Evolutionary conservation across 64 coral and sea anemone species (phyloP).

Genomic region (Montipora cactus): DNA sequence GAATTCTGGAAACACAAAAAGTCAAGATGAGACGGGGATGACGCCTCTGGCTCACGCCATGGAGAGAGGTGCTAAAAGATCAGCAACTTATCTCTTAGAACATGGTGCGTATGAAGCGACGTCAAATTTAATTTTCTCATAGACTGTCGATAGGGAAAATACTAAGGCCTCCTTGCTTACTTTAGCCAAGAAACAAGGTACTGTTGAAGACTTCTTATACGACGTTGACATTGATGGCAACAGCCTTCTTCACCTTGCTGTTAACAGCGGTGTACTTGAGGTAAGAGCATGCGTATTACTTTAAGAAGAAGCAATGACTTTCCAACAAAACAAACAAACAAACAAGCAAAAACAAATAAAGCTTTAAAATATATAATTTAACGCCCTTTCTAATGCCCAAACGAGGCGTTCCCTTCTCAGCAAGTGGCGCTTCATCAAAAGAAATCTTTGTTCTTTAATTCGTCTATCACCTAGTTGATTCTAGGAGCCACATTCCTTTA

Average conservation of each 20-base stretch:
- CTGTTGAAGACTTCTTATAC: conserved; percentile 30
- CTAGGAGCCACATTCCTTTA: too few relatives aligned
- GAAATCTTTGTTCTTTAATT: too few relatives aligned
- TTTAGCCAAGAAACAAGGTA: not conserved
- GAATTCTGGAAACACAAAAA: conserved; percentile 15
- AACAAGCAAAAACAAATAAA: not conserved
- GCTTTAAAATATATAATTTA: too few relatives aligned
- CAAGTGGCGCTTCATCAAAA: too few relatives aligned
- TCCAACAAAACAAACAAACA: not conserved
- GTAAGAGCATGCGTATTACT: not conserved
- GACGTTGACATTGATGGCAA: conserved; percentile 44
- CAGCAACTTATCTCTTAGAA: conserved; percentile 10
- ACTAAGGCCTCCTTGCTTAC: not conserved
- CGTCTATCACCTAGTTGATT: too few relatives aligned
- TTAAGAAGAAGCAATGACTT: not conserved
- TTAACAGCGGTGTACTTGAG: conserved; percentile 56
- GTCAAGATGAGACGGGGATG: conserved; percentile 5
- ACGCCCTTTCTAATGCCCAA: too few relatives aligned
- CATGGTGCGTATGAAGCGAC: not conserved
- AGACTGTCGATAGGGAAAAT: not conserved
- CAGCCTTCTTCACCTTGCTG: conserved; percentile 40
- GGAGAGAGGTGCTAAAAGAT: conserved; percentile 35
- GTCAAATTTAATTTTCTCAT: too few relatives aligned
- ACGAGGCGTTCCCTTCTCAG: too few relatives aligned
- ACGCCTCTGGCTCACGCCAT: conserved; percentile 26